These are phyloP conservation scores for Mormyrops attenuatus DNA, from an alignment of 2,797 vertebrate species.

Conservation along the genomic window DNA sequence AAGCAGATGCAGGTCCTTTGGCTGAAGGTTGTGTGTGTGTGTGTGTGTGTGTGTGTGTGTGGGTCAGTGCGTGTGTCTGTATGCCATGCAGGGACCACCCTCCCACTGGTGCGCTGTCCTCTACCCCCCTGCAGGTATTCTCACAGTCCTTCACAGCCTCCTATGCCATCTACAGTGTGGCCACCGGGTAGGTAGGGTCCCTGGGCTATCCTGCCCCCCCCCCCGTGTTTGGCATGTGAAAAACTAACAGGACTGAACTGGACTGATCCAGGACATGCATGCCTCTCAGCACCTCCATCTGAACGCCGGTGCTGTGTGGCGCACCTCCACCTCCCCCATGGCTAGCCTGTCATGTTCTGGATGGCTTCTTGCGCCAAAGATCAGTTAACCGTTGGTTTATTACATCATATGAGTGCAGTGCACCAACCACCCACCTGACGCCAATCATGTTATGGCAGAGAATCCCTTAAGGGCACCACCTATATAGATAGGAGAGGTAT, in stretches of 20 bases:
- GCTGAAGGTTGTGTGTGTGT: constrained; percentile 5
- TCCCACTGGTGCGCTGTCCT: constrained; percentile 61
- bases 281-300: constrained; percentile 43
- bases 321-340: not conserved
- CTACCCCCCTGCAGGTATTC: constrained; percentile 71
- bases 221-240: constrained; percentile 58
- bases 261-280: constrained; percentile 11
- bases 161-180: constrained; percentile 72
- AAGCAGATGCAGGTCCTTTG: not conserved
- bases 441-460: not conserved
- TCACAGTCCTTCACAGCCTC: constrained; percentile 76
- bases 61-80: constrained; percentile 6
- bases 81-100: constrained; percentile 26
- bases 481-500: not conserved
- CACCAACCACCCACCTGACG: not conserved
- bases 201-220: constrained; percentile 61
- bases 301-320: constrained; percentile 25
- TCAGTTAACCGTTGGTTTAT: not conserved
- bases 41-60: constrained; percentile 8
- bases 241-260: constrained; percentile 46
- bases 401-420: not conserved
- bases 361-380: not conserved
- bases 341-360: not conserved
- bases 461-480: not conserved
- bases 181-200: constrained; percentile 70